Evolutionary conservation across 1,140 invertebrate genomes (phyloP).

Genomic region (Drosophila parvula): DNA sequence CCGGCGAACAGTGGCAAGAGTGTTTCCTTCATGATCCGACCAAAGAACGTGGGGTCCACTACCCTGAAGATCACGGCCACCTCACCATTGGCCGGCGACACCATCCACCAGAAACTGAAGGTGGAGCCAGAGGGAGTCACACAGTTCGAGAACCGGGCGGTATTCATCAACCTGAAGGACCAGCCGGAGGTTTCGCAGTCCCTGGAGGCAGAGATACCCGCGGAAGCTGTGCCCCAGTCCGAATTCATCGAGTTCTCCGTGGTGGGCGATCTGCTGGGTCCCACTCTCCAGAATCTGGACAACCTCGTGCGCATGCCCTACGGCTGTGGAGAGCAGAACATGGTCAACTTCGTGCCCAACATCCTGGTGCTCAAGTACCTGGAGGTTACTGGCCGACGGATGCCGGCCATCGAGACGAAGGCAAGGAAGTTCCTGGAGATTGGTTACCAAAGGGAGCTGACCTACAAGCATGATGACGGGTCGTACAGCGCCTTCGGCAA

Average conservation of each 20-base stretch:
- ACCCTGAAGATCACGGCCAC: conserved; percentile 90
- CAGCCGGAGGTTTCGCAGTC: conserved; percentile 84
- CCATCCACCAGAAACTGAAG: conserved; percentile 88
- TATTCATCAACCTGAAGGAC: conserved; percentile 90
- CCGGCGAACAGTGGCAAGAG: too few relatives aligned
- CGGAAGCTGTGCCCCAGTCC: conserved; percentile 89
- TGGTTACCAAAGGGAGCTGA: conserved; percentile 97
- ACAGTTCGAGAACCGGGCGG: conserved; percentile 90
- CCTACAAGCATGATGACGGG: conserved; percentile 94
- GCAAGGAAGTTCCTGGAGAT: conserved; percentile 91
- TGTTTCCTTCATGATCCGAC: too few relatives aligned
- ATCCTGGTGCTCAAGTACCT: conserved; percentile 93
- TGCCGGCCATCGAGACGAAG: conserved; percentile 84
- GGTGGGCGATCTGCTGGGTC: conserved; percentile 91
- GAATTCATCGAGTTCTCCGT: conserved; percentile 89
- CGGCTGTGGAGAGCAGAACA: conserved; percentile 98
- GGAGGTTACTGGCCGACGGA: conserved; percentile 63
- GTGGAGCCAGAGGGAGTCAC: conserved; percentile 93
- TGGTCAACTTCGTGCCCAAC: conserved; percentile 96
- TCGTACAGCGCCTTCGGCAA: conserved; percentile 98
- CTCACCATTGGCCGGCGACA: conserved; percentile 89
- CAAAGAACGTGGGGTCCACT: too few relatives aligned
- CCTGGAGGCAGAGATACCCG: conserved; percentile 88
- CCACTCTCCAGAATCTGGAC: conserved; percentile 90
- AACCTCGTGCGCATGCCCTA: conserved; percentile 93